Percentiles rank a stretch among this genome's conserved stretches.
Conservation (phyloP, 2,797 vertebrate species). For the Amblyraja radiata region DNA sequence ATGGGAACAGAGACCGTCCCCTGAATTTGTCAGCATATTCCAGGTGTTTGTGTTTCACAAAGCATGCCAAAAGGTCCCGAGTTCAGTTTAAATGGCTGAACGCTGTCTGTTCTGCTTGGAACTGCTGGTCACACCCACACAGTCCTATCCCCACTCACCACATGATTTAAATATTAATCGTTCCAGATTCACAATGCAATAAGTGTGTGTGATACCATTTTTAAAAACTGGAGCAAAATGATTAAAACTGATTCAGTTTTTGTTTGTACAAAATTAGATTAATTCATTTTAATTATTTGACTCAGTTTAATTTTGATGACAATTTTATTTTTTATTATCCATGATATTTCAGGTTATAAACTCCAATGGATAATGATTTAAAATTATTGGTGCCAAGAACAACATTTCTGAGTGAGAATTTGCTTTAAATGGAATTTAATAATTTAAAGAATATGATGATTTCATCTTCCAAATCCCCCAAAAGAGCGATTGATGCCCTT, state of each 20-base stretch:
- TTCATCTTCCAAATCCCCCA: conserved; percentile 16
- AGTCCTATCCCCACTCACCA: too few species aligned
- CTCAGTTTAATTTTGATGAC: not conserved
- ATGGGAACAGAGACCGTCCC: too few species aligned
- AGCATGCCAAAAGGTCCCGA: too few species aligned
- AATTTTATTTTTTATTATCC: not conserved
- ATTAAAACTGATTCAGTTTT: not conserved
- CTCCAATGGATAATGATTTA: not conserved
- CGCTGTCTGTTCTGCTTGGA: too few species aligned
- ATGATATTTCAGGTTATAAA: not conserved
- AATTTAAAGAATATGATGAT: not conserved
- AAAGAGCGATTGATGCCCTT: not conserved
- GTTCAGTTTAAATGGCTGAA: too few species aligned
- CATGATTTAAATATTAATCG: not conserved
- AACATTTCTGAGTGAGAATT: not conserved
- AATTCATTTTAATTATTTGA: not conserved
- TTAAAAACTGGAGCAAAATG: not conserved
- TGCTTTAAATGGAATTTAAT: not conserved
- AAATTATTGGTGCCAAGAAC: not conserved
- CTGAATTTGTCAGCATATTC: too few species aligned
- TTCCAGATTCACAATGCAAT: not conserved
- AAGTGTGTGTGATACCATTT: not conserved
- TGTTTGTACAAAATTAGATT: not conserved
- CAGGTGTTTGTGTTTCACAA: too few species aligned
- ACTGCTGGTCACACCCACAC: too few species aligned